A percentile compares a stretch with the other conserved stretches of the same genome.
phyloP scores from a whole-genome alignment of 2,797 vertebrate species.

The Microtus californicus region DNA sequence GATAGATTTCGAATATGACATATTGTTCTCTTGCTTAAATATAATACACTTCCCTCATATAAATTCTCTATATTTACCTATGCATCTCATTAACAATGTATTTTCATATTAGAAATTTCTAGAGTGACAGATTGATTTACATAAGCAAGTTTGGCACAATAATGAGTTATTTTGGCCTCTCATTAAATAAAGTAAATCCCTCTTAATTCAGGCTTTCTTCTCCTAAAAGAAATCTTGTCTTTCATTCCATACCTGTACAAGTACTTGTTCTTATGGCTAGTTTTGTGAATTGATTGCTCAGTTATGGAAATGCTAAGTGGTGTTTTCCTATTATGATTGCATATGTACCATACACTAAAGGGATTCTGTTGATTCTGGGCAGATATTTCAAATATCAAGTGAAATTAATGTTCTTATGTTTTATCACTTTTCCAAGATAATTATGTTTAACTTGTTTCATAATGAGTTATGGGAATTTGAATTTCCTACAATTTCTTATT shows the following conservation, averaged over 20 bases:
- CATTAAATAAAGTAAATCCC: not conserved
- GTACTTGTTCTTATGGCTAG: not conserved
- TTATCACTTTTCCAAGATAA: slow-evolving; percentile 22
- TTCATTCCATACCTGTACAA: not conserved
- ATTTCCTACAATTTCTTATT: slow-evolving; percentile 1
- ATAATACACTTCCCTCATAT: not conserved
- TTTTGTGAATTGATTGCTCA: not conserved
- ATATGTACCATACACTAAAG: not conserved
- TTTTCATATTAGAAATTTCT: not conserved
- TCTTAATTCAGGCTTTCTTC: not conserved
- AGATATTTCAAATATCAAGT: not conserved
- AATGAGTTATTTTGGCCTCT: not conserved
- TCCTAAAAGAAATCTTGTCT: not conserved
- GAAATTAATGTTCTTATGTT: not conserved
- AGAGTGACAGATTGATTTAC: not conserved
- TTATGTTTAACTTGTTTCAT: not conserved
- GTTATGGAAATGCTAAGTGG: not conserved
- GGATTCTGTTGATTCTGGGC: not conserved
- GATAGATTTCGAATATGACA: not conserved
- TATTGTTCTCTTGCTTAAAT: not conserved
- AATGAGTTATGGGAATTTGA: not conserved
- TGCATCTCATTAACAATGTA: not conserved
- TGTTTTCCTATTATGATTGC: not conserved
- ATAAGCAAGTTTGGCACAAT: not conserved
- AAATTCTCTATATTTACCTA: not conserved